Base-by-base conservation (phyloP, 2,888 invertebrate genomes). In the Papilio protenor region DNA sequence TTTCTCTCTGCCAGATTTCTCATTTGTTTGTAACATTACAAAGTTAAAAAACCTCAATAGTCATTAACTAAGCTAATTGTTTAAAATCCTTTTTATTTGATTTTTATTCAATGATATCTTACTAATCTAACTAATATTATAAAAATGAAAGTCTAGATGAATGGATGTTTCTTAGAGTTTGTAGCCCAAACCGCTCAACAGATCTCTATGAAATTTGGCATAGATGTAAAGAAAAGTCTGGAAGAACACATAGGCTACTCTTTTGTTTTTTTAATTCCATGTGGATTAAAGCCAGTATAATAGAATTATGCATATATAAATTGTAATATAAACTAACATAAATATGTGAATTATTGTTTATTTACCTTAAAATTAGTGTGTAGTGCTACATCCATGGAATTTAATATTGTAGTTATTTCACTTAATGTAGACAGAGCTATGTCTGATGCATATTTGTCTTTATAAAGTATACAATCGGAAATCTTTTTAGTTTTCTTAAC, bases 381-480 rank as follows among this genome's bases (percentile, higher is more conserved):
- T 79, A 94, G 79, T 64, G 90, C 83, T 77, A 89, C 86, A 73
- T 94, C 93, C 91, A 94, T 94, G 16, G 91, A 90, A 84, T 94
- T 92, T 59, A 94, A 86, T 79, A 91, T 87, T 61, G 84, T 89
- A 45, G 86, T 88, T 45, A 94, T 92, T 85, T 93, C 91, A 85
- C 85, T 88, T 21, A 94, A 79, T 57, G 93, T 94, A 55, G 84
- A 81, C 18, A 93, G 81, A 33, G 93, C 91, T 77, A 94, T 85
- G 80, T 92, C 89, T 40, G 94, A 94, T 61, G 94, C 92, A 87
- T 90, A 93, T 84, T 92, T 91, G 78, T 94, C 93, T 86, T 90
- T 88, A 79, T 90, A 86, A 14, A 94, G 82, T 70, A 93, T 84
- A 81, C 88, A 90, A 80, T 94, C 94, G 16, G 87, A 81, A 77